phyloP scores from a whole-genome alignment of 1,140 invertebrate species.

The Neodiprion virginianus region DNA sequence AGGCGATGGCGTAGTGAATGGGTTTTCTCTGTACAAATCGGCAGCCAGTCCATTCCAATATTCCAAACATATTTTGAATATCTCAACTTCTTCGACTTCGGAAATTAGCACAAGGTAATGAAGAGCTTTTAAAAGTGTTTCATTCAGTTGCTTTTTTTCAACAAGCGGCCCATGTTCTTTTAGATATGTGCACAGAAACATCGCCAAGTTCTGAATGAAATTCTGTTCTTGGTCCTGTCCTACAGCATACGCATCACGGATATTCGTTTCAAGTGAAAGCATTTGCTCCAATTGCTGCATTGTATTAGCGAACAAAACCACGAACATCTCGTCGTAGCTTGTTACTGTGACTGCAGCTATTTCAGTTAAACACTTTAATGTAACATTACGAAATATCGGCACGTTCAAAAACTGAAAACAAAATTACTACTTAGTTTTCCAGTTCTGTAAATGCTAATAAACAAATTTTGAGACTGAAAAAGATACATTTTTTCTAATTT shows the following conservation, averaged over 20 bases:
- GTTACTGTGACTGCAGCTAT: slow-evolving; percentile 89
- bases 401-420: slow-evolving; percentile 89
- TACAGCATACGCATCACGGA: slow-evolving; percentile 90
- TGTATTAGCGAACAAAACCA: slow-evolving; percentile 86
- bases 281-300: slow-evolving; percentile 93
- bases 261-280: slow-evolving; percentile 89
- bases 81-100: slow-evolving; percentile 98
- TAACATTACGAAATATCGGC: slow-evolving; percentile 97
- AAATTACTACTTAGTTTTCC: slow-evolving; percentile 21
- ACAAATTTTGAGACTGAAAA: slow-evolving; percentile 18
- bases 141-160: slow-evolving; percentile 78
- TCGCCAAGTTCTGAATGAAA: slow-evolving; percentile 97
- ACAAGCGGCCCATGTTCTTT: slow-evolving; percentile 94
- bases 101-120: slow-evolving; percentile 96
- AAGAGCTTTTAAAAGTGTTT: slow-evolving; percentile 81
- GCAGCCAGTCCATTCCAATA: slow-evolving; percentile 96
- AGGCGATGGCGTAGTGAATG: slow-evolving; percentile 54
- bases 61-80: slow-evolving; percentile 99
- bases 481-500: slow-evolving; percentile 5
- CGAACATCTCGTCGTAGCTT: slow-evolving; percentile 93
- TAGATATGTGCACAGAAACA: slow-evolving; percentile 96
- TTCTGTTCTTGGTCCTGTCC: slow-evolving; percentile 98
- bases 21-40: slow-evolving; percentile 87
- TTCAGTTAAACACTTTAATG: slow-evolving; percentile 97
- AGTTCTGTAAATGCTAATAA: slow-evolving; percentile 13